Percentiles rank a stretch among this genome's conserved stretches.
Conservation (phyloP, 2,888 invertebrate genomes). For the Orthosia gracilis region DNA sequence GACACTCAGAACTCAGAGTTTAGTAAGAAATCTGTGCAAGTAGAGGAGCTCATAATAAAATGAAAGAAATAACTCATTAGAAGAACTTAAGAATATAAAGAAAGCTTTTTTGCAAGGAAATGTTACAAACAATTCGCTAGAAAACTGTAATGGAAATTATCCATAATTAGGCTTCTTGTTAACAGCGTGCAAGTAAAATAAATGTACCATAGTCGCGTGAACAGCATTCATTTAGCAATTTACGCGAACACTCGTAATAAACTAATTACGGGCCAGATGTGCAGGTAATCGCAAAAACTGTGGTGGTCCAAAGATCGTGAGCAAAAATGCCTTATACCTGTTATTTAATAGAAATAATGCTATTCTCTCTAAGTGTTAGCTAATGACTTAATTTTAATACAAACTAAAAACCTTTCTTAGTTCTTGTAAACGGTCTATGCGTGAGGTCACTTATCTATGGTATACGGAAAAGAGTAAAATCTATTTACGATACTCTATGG, state of each 20-base stretch:
- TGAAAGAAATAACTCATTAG: no score
- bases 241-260: constrained; percentile 55
- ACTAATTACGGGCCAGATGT: constrained; percentile 67
- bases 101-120: not conserved
- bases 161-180: constrained; percentile 18
- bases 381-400: constrained; percentile 70
- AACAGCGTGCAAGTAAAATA: constrained; percentile 30
- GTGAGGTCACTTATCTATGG: constrained; percentile 38
- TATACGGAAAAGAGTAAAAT: not conserved
- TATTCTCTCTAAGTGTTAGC: constrained; percentile 36
- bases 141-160: constrained; percentile 4
- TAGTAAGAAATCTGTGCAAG: no score
- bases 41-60: no score
- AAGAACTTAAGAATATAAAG: not conserved
- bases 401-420: constrained; percentile 40
- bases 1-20: no score
- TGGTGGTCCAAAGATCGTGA: constrained; percentile 68
- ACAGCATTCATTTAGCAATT: constrained; percentile 69
- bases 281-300: constrained; percentile 58
- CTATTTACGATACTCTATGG: not conserved
- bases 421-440: constrained; percentile 30
- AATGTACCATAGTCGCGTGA: constrained; percentile 11
- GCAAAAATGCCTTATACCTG: constrained; percentile 64
- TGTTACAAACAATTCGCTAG: not conserved
- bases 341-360: constrained; percentile 59